Percentiles rank a stretch among this genome's conserved stretches.
Evolutionary conservation across 2,797 vertebrate species (phyloP).

Genomic region (Sternarchorhynchus goeldii): DNA sequence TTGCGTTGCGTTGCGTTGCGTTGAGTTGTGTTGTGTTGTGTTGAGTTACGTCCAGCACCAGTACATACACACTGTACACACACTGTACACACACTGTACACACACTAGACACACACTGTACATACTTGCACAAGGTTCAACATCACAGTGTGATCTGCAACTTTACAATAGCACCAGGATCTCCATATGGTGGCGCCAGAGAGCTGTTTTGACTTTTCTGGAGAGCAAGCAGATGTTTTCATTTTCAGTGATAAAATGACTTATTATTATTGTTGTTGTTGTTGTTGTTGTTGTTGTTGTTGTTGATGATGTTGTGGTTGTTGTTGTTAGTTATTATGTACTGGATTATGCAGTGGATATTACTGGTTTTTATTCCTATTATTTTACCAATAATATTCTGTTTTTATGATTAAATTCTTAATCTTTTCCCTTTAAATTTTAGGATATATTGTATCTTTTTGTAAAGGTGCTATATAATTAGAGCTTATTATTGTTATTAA

Average conservation of each 20-base stretch:
- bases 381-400: no score
- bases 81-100: not conserved
- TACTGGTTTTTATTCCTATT: no score
- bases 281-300: no score
- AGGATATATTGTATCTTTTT: no score
- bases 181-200: conserved; percentile 75
- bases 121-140: not conserved
- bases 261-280: no score
- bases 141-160: not conserved
- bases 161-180: conserved; percentile 28
- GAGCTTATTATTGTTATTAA: no score
- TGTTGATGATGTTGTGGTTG: no score
- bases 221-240: not conserved
- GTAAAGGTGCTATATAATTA: no score
- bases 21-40: not conserved
- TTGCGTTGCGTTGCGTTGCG: not conserved
- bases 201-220: conserved; percentile 56
- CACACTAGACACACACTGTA: not conserved
- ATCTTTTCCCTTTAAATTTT: no score
- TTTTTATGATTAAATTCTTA: not conserved
- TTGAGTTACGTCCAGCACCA: not conserved
- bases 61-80: not conserved
- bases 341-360: no score
- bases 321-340: no score
- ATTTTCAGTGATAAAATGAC: not conserved